Evolutionary conservation across 2,797 vertebrate species (phyloP), one percentile per base, ranked within the genome.

Genomic region (Cossypha caffra): DNA sequence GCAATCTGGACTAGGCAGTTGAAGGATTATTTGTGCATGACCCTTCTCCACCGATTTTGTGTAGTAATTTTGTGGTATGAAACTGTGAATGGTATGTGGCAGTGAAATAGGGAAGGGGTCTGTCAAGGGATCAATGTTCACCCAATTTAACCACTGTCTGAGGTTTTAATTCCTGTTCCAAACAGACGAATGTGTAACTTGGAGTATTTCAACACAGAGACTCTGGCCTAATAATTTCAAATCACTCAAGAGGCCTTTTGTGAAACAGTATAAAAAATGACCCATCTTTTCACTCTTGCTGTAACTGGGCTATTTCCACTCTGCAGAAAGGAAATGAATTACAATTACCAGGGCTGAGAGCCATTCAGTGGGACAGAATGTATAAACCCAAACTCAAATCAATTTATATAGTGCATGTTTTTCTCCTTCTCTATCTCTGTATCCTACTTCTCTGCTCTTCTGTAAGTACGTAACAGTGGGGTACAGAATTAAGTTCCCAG

Each of bases 171-270:
- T 94, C 68, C 9, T 59, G 5, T 85, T 80, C 92, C 11, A 59
- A 74, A 91, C 26, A 84, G 82, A 90, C 43, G 1, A 71, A n/a
- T 7, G 2, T 25, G 51, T 77, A 57, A 90, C 66, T 92, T 80
- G 58, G 18, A 57, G 21, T 54, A 21, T 68, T 81, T 80, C 47
- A 59, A 28, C 64, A 40, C 33, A 67, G 61, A 75, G 33, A 72
- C n/a, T 57, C 50, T 88, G 84, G 96, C 74, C 86, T 57, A 79
- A 69, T 80, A 72, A 96, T 94, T 95, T 89, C 75, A 64, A 75
- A 86, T 45, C 51, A 25, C 33, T 93, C 11, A 23, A 76, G 25
- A 42, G 20, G 3, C 26, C 47, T 89, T 63, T 79, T 91, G 69
- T 58, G 37, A 82, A 38, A 50, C 40, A 84, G 69, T 29, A 77